Base-by-base conservation (phyloP, 2,797 vertebrate genomes). In the Tangara arthus region DNA sequence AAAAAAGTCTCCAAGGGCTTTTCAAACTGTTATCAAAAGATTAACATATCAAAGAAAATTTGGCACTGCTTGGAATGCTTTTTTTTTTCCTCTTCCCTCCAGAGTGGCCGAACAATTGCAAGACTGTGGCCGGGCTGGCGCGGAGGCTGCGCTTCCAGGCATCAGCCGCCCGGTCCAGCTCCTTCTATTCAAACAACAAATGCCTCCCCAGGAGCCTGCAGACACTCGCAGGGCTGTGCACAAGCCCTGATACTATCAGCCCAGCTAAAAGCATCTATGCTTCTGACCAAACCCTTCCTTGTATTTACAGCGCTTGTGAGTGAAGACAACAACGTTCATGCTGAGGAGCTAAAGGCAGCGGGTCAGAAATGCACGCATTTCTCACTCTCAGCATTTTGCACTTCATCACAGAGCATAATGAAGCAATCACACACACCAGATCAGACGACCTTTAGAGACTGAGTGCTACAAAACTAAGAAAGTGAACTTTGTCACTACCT, bases 211-310 rank as follows among this genome's bases (percentile, higher is more conserved):
- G 96, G 89, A 93, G 81, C 82, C 82, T 72, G 90, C 90, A 87
- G 93, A 90, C 92, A 82, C 93, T 82, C 87, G 92, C 93, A 97
- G 87, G 96, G 81, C 90, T 96, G 68, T 89, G 97, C 96, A 97
- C 92, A 73, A 95, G 97, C 87, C 89, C 97, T 93, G 98, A 99
- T 98, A 96, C 97, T 99, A 99, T 99, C 99, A 98, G 90, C 86
- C 96, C 89, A 70, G 97, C 93, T 78, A 93, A 96, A 97, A 94
- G 83, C 96, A 94, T 92, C 97, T 56, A 98, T 97, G 97, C 97
- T 98, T 92, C 95, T 97, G 98, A 97, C 98, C 99, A 98, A 99
- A 97, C 99, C 98, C 99, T 99, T 99, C 99, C 99, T 99, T 97
- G 94, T 96, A 99, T 98, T 97, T 98, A 98, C 98, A 98, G 96